Percentiles rank a stretch among this genome's conserved stretches.
Conservation (phyloP, 2,888 invertebrate species). For the Rutpela maculata region DNA sequence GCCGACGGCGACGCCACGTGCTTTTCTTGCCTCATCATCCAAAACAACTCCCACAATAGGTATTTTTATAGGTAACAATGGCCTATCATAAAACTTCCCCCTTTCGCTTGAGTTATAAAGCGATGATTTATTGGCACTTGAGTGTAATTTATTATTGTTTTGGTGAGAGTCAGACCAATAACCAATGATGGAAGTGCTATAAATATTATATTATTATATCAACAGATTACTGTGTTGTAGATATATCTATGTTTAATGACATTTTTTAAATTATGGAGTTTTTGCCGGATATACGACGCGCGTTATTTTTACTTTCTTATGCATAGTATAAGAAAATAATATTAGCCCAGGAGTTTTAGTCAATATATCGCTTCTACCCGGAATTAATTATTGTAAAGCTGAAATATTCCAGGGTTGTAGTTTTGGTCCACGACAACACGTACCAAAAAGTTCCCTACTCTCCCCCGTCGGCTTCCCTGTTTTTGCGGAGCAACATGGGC, state of each 20-base stretch:
- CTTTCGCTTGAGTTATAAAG: constrained; percentile 64
- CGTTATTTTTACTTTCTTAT: too few relatives aligned
- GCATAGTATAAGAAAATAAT: too few relatives aligned
- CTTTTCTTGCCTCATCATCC: constrained; percentile 65
- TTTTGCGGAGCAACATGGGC: too few relatives aligned
- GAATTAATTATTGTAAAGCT: too few relatives aligned
- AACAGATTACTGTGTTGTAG: not conserved
- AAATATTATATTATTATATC: constrained; percentile 26
- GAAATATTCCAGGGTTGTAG: too few relatives aligned
- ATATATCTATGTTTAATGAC: not conserved
- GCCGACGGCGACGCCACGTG: constrained; percentile 59
- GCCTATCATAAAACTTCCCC: constrained; percentile 69
- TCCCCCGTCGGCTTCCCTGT: too few relatives aligned
- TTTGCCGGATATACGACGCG: too few relatives aligned
- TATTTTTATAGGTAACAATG: constrained; percentile 72
- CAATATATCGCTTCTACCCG: too few relatives aligned
- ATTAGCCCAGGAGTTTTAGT: too few relatives aligned
- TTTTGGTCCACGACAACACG: too few relatives aligned
- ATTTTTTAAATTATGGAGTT: not conserved
- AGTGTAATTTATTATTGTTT: constrained; percentile 60
- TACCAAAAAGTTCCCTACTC: too few relatives aligned
- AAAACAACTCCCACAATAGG: constrained; percentile 69
- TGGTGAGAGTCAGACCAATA: constrained; percentile 49
- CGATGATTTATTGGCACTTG: constrained; percentile 67
- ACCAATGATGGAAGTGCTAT: constrained; percentile 48